These are phyloP conservation scores for Drosophila arizonae DNA, from an alignment of 1,140 invertebrate species.

Conservation along the genomic window DNA sequence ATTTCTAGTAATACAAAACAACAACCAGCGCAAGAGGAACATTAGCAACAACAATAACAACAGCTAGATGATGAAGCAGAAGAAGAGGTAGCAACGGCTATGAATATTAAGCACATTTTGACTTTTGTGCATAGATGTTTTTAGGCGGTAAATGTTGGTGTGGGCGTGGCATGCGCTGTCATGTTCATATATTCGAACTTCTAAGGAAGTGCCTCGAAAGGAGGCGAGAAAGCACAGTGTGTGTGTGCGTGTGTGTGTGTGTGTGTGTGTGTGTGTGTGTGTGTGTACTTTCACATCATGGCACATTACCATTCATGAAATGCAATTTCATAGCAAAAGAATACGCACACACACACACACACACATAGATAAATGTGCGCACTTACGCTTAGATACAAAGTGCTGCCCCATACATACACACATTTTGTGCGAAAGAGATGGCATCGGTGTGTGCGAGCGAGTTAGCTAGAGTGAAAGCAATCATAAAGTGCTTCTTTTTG, in stretches of 20 bases:
- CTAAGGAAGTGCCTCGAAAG: slow-evolving; percentile 8
- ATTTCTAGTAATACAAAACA: slow-evolving; percentile 9
- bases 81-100: slow-evolving; percentile 33
- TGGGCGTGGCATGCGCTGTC: slow-evolving; percentile 13
- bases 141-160: slow-evolving; percentile 1
- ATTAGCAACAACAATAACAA: background rate
- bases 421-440: slow-evolving; percentile 2
- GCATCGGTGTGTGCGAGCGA: background rate
- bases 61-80: slow-evolving; percentile 8
- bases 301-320: slow-evolving; percentile 80
- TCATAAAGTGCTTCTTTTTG: slow-evolving; percentile 73
- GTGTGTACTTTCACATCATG: slow-evolving; percentile 58
- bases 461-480: slow-evolving; percentile 11
- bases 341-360: slow-evolving; percentile 51
- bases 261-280: background rate
- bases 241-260: background rate
- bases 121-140: slow-evolving; percentile 46
- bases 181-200: slow-evolving; percentile 38
- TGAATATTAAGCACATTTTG: slow-evolving; percentile 61
- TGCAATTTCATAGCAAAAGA: slow-evolving; percentile 74
- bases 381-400: slow-evolving; percentile 41
- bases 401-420: slow-evolving; percentile 35
- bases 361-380: slow-evolving; percentile 1
- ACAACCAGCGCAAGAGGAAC: background rate
- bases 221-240: background rate